Percentiles rank a stretch among this genome's conserved stretches.
Conservation (phyloP, 2,888 invertebrate genomes). For the Atherix ibis region DNA sequence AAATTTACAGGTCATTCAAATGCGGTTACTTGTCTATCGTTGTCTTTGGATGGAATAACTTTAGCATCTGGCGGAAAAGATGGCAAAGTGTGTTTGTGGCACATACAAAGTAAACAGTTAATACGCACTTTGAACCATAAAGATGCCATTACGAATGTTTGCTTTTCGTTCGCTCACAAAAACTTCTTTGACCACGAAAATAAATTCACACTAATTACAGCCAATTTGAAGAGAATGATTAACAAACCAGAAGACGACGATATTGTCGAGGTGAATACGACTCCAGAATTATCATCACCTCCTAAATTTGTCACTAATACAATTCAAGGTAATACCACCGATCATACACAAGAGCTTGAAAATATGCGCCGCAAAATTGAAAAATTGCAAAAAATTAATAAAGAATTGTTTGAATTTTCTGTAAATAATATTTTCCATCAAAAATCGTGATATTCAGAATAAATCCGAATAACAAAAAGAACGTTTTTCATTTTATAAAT, state of each 20-base stretch:
- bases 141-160: constrained; percentile 57
- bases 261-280: constrained; percentile 31
- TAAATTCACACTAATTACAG: constrained; percentile 39
- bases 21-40: constrained; percentile 51
- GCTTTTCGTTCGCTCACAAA: constrained; percentile 42
- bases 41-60: constrained; percentile 53
- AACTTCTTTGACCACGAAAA: constrained; percentile 44
- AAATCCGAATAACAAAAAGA: too few relatives aligned
- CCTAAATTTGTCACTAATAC: constrained; percentile 30
- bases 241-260: constrained; percentile 30
- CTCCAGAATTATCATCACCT: too few relatives aligned
- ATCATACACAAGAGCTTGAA: constrained; percentile 14
- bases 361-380: constrained; percentile 36
- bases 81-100: constrained; percentile 63
- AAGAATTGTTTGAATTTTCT: constrained; percentile 40
- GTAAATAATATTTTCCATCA: constrained; percentile 33
- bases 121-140: constrained; percentile 53
- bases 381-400: constrained; percentile 40
- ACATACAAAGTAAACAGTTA: constrained; percentile 59
- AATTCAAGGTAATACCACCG: constrained; percentile 29
- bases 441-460: too few relatives aligned
- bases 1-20: constrained; percentile 33
- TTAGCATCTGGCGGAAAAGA: constrained; percentile 65
- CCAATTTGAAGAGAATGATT: constrained; percentile 46
- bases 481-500: too few relatives aligned